These are phyloP conservation scores for Ochropacha duplaris DNA, from an alignment of 2,888 invertebrate genomes.

Conservation along the genomic window DNA sequence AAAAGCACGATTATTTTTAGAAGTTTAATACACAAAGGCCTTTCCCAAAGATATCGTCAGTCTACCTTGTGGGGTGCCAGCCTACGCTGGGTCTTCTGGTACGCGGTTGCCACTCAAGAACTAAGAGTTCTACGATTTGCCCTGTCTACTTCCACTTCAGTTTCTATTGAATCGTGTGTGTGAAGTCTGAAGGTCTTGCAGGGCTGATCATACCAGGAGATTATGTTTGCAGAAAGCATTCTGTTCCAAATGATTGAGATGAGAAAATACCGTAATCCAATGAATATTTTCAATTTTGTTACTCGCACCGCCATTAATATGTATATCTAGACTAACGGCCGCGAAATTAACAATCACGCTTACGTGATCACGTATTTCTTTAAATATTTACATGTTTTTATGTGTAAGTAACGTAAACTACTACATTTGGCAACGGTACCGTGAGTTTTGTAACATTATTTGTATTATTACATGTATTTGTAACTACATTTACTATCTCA, in stretches of 20 bases:
- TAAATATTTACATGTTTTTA: not conserved
- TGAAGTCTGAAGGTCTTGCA: no score
- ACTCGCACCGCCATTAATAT: conserved; percentile 2
- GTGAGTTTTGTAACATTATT: not conserved
- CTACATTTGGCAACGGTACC: not conserved
- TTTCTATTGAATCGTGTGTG: no score
- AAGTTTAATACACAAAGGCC: no score
- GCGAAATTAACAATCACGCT: conserved; percentile 5
- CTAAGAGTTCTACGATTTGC: no score
- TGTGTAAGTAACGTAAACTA: conserved; percentile 4
- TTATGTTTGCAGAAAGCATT: no score
- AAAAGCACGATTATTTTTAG: no score
- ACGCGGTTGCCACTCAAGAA: no score
- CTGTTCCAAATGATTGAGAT: not conserved
- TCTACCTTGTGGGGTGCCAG: no score
- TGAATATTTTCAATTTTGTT: not conserved
- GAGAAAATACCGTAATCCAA: not conserved
- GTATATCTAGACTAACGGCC: conserved; percentile 8
- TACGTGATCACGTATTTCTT: conserved; percentile 6
- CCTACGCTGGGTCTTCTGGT: no score
- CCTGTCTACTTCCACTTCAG: no score
- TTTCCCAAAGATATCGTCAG: no score
- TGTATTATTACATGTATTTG: not conserved
- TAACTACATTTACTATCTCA: not conserved
- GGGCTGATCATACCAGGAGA: no score